Evolutionary conservation across 2,888 invertebrate species (phyloP).

Genomic region (Horisme vitalbata): DNA sequence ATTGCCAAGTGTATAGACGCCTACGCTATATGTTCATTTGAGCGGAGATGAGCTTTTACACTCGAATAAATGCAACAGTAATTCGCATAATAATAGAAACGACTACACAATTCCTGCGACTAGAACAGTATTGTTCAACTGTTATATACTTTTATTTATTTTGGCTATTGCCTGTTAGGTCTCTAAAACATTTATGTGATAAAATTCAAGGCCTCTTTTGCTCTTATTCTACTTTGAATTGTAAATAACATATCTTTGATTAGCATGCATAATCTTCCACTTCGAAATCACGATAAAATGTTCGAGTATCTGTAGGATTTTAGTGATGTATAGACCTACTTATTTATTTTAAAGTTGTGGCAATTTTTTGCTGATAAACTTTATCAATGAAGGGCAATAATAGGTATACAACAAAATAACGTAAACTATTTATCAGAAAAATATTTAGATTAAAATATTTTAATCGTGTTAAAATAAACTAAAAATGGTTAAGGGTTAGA

Average conservation of each 20-base stretch:
- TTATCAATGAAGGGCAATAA: conserved; percentile 75
- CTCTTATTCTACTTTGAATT: conserved; percentile 67
- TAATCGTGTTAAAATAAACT: conserved; percentile 54
- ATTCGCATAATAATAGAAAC: conserved; percentile 62
- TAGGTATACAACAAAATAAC: conserved; percentile 73
- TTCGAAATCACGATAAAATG: conserved; percentile 56
- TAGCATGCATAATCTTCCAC: conserved; percentile 62
- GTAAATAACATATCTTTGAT: conserved; percentile 75
- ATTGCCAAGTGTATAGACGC: conserved; percentile 64
- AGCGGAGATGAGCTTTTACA: conserved; percentile 70
- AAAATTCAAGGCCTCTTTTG: conserved; percentile 69
- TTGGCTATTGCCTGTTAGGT: conserved; percentile 75
- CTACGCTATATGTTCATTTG: conserved; percentile 77
- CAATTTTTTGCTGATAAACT: conserved; percentile 46
- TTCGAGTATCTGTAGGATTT: conserved; percentile 51
- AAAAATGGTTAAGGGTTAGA: conserved; percentile 65
- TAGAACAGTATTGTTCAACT: conserved; percentile 62
- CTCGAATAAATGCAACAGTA: conserved; percentile 71
- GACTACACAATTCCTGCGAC: conserved; percentile 62
- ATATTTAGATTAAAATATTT: conserved; percentile 58
- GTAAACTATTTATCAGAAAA: conserved; percentile 67
- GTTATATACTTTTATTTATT: conserved; percentile 60
- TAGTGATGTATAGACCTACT: conserved; percentile 52
- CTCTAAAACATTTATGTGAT: conserved; percentile 73
- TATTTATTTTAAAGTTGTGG: conserved; percentile 59